Evolutionary conservation across 2,888 invertebrate species (phyloP).

Genomic region (Rhagonycha fulva): DNA sequence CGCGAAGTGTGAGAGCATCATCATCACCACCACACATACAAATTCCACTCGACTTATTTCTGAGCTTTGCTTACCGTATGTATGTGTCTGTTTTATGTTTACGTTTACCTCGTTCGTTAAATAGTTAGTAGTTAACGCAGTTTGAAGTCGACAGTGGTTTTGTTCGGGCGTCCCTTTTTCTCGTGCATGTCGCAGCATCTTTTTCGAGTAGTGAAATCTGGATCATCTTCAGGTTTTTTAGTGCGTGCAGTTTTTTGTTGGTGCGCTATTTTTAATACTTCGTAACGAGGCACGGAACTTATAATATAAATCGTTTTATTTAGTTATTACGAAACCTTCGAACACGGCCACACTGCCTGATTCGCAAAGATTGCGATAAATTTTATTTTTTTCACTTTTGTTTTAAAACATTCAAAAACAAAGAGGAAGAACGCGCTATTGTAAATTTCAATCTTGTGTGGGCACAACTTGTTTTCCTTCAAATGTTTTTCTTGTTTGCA

Average conservation of each 20-base stretch:
- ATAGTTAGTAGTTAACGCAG: conserved; percentile 23
- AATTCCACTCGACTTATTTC: conserved; percentile 2
- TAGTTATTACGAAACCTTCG: background rate
- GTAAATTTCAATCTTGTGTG: background rate
- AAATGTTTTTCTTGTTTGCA: background rate
- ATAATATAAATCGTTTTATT: background rate
- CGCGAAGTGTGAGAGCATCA: background rate
- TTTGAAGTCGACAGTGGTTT: conserved; percentile 10
- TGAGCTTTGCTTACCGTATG: background rate
- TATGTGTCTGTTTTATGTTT: conserved; percentile 18
- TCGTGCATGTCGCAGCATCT: background rate
- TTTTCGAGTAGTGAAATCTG: background rate
- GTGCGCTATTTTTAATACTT: background rate
- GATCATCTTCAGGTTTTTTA: background rate
- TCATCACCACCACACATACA: background rate
- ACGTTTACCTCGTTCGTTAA: conserved; percentile 26
- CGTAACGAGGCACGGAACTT: background rate
- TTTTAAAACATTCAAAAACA: background rate
- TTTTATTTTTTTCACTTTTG: background rate
- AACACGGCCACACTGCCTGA: background rate
- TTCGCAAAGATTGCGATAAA: background rate
- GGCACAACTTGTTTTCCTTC: conserved; percentile 2
- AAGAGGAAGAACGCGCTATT: background rate
- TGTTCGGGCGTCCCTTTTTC: background rate
- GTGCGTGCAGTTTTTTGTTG: background rate